Evolutionary conservation across 2,888 invertebrate species (phyloP), one percentile per base, ranked within the genome.

Genomic region (Oligia latruncula): DNA sequence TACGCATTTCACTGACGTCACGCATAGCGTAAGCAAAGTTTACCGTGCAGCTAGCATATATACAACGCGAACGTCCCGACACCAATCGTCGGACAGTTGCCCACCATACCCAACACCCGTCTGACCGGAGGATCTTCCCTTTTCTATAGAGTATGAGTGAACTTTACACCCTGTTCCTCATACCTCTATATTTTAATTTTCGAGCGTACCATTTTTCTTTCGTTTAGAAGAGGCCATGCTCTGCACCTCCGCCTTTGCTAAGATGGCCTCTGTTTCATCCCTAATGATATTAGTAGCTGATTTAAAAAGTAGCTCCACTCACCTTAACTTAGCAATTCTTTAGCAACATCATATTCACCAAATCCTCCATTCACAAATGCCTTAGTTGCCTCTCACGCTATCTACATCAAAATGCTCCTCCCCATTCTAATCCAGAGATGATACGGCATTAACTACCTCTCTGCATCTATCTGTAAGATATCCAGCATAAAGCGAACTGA

Each of bases 401-500:
- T 62, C 55, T 62, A 15, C 66, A 77, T 77, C 82, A 62, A 77
- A 82, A 81, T 52, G 40, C 29, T 68, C 43, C 71, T 49, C 29
- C 4, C n/a, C 4, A 71, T 67, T 74, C 66, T 52, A 4, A 71
- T 55, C 71, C 73, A 66, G 74, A 85, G 72, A 85, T 76, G 64
- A 73, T 9, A 65, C 60, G 20, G 40, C 40, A 64, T 52, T 58
- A 75, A 70, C 55, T 66, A 75, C 17, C 62, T 71, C 52, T 60
- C 72, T 23, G 3, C 71, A 71, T 81, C 23, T 72, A 71, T 72
- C 58, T 55, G 5, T 77, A 67, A 74, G 70, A 73, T 81, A 66
- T 77, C 70, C 49, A 71, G 67, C 67, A 71, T 67, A 65, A 67
- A 83, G 76, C 71, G 71, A 77, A 78, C 77, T 40, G 77, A 82